Base-by-base conservation (phyloP, 2,797 vertebrate species). In the Danionella dracula region DNA sequence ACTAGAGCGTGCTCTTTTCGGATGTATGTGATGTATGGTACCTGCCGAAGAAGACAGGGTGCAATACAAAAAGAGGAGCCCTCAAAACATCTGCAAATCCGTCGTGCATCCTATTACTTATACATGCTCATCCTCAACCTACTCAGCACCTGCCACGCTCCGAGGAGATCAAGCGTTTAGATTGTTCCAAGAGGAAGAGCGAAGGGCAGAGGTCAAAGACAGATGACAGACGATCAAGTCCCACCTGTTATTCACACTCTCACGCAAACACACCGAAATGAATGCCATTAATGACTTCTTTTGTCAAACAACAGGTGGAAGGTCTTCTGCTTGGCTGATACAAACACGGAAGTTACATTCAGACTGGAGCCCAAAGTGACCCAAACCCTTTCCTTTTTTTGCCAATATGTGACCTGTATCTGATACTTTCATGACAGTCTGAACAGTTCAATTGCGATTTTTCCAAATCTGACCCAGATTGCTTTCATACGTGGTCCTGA, bases 151-250 rank as follows among this genome's bases (percentile, higher is more conserved):
- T 72, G 61, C 48, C 60, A 57, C n/a, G 19, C 51, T 58, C 13
- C 12, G 15, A 34, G 38, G 42, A 64, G 27, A 64, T 66, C 68
- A 60, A 38, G 50, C 13, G 44, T 27, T 50, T 54, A 21, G 40
- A 40, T 50, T 72, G 61, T 69, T 46, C 23, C 35, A 56, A 60
- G 42, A 51, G 42, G 55, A 72, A 61, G 65, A 38, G 20, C 12
- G 37, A 37, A 53, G 53, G 45, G 49, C 48, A 54, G 41, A 34
- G 23, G 23, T 65, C 46, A 66, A 13, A 70, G 61, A 65, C 74
- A 72, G 56, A 63, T 70, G 74, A 66, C 53, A 53, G 27, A 66
- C 60, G 64, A 23, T 13, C 19, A 45, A 16, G 50, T 32, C 40
- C 38, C 57, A 53, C 37, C 34, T 58, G 32, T 60, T 45, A 54